Base-by-base conservation (phyloP, 2,888 invertebrate genomes). In the Neoscelio sp. region DNA sequence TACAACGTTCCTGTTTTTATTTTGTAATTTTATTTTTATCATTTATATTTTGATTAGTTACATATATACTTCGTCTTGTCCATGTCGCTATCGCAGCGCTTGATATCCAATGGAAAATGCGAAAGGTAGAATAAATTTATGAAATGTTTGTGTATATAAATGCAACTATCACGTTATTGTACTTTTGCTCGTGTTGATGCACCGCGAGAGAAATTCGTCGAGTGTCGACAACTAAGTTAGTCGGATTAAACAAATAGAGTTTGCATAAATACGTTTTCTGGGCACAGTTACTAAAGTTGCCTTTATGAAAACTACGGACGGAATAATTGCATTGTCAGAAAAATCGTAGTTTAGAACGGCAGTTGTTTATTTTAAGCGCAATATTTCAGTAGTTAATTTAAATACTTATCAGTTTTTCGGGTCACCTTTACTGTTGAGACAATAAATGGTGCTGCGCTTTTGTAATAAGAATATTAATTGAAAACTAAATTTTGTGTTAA, bases 341-440 rank as follows among this genome's bases (percentile, higher is more conserved):
- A 33, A 33, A 33, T 33, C 10, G 12, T 33, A 12, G 10, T 33
- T 5, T 10, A 33, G 12, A 1, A 12, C 12, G 5, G 12, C 33
- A 33, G 33, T 33, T 33, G 12, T 33, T 33, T 33, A 33, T 12
- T 33, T 30, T 30, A n/a, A n/a, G n/a, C n/a, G n/a, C n/a, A n/a
- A n/a, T n/a, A n/a, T n/a, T n/a, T n/a, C n/a, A n/a, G n/a, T n/a
- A n/a, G n/a, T n/a, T n/a, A n/a, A n/a, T n/a, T n/a, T n/a, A n/a
- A n/a, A n/a, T n/a, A n/a, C n/a, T n/a, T n/a, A n/a, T n/a, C n/a
- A n/a, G n/a, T n/a, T n/a, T n/a, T n/a, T n/a, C n/a, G n/a, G n/a
- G n/a, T n/a, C n/a, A n/a, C n/a, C n/a, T n/a, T n/a, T n/a, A n/a
- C n/a, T n/a, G n/a, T n/a, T n/a, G n/a, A n/a, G n/a, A n/a, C n/a